Percentiles rank a stretch among this genome's conserved stretches.
Evolutionary conservation across 2,797 vertebrate genomes (phyloP).

Genomic region (Falco berigora): DNA sequence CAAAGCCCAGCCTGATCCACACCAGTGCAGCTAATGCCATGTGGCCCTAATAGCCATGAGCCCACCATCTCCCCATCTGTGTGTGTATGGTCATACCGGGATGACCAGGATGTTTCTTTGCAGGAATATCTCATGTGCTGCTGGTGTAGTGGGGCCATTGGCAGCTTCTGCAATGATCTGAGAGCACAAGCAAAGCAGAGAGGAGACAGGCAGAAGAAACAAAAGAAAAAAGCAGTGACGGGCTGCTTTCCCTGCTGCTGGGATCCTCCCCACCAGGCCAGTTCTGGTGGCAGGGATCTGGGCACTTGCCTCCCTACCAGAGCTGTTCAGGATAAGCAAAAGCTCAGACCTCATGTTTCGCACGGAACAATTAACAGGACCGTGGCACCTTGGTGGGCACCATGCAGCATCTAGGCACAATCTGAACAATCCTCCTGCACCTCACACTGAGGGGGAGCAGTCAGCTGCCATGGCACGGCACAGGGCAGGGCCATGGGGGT

Average conservation of each 20-base stretch:
- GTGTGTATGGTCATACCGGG: not conserved
- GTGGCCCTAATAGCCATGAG: not conserved
- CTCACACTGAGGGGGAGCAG: fast-evolving
- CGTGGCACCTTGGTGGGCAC: not conserved
- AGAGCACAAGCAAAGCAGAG: not conserved
- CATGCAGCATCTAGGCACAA: not conserved
- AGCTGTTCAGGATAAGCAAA: not conserved
- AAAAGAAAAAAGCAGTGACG: not conserved
- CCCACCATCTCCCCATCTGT: fast-evolving
- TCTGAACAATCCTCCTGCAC: not conserved
- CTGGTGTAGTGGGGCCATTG: not conserved
- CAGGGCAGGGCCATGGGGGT: not conserved
- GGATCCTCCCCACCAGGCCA: not conserved
- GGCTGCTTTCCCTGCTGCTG: not conserved
- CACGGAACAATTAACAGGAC: not conserved
- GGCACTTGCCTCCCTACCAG: fast-evolving
- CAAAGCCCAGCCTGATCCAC: not conserved
- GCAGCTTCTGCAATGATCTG: slow-evolving; percentile 13
- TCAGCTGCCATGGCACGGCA: fast-evolving
- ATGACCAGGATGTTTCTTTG: slow-evolving; percentile 10
- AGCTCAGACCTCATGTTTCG: not conserved
- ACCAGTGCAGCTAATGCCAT: fast-evolving
- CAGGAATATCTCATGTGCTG: not conserved
- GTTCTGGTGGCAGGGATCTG: not conserved
- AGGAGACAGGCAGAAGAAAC: not conserved